Percentiles rank a stretch among this genome's conserved stretches.
Evolutionary conservation across 2,888 invertebrate species (phyloP).

Genomic region (Macrophya alboannulata): DNA sequence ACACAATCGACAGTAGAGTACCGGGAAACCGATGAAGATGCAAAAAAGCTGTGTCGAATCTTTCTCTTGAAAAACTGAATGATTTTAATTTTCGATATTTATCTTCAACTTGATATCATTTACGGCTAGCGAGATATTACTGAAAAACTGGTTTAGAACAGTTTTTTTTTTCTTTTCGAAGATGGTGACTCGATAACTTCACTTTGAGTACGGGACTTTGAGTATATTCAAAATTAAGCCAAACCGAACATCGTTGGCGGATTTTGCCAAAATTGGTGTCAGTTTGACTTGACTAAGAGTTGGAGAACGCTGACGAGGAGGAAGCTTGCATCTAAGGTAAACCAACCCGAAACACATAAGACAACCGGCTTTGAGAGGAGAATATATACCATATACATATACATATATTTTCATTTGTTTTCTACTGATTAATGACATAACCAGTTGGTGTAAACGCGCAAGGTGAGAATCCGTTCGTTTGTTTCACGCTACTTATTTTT

Average conservation of each 20-base stretch:
- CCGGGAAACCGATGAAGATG: neutral
- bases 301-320: neutral
- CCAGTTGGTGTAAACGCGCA: neutral
- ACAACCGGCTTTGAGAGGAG: neutral
- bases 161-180: neutral
- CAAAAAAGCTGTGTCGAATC: neutral
- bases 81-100: neutral
- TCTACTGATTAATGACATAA: slow-evolving; percentile 27
- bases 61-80: neutral
- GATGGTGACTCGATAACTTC: neutral
- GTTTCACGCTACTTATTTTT: slow-evolving; percentile 40
- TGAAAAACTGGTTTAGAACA: neutral
- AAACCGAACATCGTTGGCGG: neutral
- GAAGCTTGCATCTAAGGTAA: neutral
- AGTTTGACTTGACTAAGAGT: neutral
- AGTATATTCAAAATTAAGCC: neutral
- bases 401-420: neutral
- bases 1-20: too few species aligned
- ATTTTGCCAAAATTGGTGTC: neutral
- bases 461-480: slow-evolving; percentile 29
- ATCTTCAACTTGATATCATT: neutral
- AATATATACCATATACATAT: too few species aligned
- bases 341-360: neutral
- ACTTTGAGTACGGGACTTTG: neutral
- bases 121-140: neutral